Percentiles rank a stretch among this genome's conserved stretches.
phyloP scores from a whole-genome alignment of 64 coral and sea anemone genomes.

The Actinia equina region DNA sequence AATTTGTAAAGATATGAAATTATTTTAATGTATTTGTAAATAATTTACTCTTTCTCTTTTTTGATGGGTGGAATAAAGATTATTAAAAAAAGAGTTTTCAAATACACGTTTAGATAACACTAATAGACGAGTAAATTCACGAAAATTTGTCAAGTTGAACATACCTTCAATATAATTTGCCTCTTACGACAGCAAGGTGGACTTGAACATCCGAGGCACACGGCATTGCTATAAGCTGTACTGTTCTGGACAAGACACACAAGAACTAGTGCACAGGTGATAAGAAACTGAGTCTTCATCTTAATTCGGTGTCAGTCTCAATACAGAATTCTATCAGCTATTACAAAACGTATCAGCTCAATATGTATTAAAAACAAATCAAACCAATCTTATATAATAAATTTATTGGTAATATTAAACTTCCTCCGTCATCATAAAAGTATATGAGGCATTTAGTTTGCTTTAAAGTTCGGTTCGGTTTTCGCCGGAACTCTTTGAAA shows the following conservation, averaged over 20 bases:
- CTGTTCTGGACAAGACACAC: slow-evolving; percentile 1
- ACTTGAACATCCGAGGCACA: neutral
- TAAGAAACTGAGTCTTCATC: neutral
- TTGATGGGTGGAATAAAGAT: no score
- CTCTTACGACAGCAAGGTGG: slow-evolving; percentile 10
- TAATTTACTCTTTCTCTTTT: no score
- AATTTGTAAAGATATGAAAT: no score
- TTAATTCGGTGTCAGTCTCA: neutral
- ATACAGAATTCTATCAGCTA: neutral
- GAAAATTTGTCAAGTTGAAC: neutral
- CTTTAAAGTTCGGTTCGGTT: neutral
- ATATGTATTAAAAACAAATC: neutral
- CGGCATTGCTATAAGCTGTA: neutral
- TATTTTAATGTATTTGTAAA: no score
- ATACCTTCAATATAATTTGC: neutral
- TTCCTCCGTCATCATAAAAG: neutral
- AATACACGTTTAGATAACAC: no score
- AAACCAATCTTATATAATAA: neutral
- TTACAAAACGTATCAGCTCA: neutral
- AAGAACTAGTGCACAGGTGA: neutral
- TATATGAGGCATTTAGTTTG: neutral
- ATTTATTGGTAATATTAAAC: slow-evolving; percentile 5
- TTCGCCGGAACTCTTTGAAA: neutral
- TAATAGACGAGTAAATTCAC: neutral
- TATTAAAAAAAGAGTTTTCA: neutral